phyloP scores from a whole-genome alignment of 1,140 invertebrate genomes.

The Achroia grisella region DNA sequence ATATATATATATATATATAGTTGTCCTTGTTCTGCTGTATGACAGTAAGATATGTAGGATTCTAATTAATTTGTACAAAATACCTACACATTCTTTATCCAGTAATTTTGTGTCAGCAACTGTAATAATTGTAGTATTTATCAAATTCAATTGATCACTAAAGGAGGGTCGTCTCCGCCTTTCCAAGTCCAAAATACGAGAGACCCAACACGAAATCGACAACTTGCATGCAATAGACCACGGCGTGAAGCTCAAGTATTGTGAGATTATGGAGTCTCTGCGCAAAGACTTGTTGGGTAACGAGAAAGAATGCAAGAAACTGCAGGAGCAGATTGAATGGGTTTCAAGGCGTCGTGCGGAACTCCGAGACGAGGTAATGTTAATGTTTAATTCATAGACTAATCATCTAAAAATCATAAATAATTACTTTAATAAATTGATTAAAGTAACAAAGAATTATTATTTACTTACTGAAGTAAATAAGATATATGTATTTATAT shows the following conservation, averaged over 20 bases:
- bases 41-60: neutral
- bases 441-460: too few relatives aligned
- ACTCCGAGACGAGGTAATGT: constrained; percentile 42
- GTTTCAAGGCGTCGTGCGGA: constrained; percentile 47
- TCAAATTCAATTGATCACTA: too few relatives aligned
- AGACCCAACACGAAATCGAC: constrained; percentile 56
- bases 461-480: too few relatives aligned
- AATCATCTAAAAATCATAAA: too few relatives aligned
- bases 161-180: constrained; percentile 57
- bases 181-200: constrained; percentile 53
- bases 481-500: too few relatives aligned
- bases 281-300: constrained; percentile 37
- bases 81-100: too few relatives aligned
- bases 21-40: neutral
- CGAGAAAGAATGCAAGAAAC: constrained; percentile 52
- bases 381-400: too few relatives aligned
- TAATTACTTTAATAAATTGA: too few relatives aligned
- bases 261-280: constrained; percentile 47
- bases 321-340: constrained; percentile 63
- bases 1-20: too few relatives aligned
- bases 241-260: constrained; percentile 38
- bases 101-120: too few relatives aligned
- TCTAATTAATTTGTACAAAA: too few relatives aligned
- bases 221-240: constrained; percentile 54
- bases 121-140: neutral